Percentiles rank a stretch among this genome's conserved stretches.
Conservation (phyloP, 2,113 vertebrate genomes). For the Syngnathus floridae region DNA sequence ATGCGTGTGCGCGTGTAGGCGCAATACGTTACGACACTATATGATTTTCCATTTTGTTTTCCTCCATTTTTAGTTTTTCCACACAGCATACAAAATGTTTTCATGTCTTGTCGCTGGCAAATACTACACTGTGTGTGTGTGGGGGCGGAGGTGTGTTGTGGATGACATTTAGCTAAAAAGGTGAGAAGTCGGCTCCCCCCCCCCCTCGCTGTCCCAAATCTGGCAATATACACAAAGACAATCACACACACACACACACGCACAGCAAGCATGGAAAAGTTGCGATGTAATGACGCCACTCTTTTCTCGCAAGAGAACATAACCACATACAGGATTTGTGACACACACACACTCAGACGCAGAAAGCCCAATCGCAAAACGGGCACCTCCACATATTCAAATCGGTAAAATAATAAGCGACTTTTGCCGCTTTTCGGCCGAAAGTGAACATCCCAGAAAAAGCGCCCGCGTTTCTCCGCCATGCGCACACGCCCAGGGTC, state of each 20-base stretch:
- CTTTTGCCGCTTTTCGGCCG: background rate
- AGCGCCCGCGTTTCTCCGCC: background rate
- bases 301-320: conserved; percentile 39
- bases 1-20: conserved; percentile 7
- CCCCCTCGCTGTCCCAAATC: conserved; percentile 10
- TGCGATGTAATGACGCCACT: conserved; percentile 59
- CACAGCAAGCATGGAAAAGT: conserved; percentile 54
- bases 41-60: conserved; percentile 22
- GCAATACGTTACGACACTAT: conserved; percentile 4
- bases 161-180: conserved; percentile 59
- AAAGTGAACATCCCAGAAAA: conserved; percentile 32
- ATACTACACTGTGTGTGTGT: conserved; percentile 8
- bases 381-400: conserved; percentile 1
- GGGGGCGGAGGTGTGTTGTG: conserved; percentile 50
- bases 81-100: conserved; percentile 15
- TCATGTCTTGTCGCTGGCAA: conserved; percentile 21
- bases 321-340: conserved; percentile 12
- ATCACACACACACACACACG: background rate
- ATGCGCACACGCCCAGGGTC: conserved; percentile 32
- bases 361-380: background rate
- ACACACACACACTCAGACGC: conserved; percentile 2
- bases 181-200: conserved; percentile 47
- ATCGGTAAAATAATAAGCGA: conserved; percentile 16
- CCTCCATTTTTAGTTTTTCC: conserved; percentile 22
- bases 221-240: conserved; percentile 32